Conservation (phyloP, 2,113 vertebrate genomes). For the Epinephelus lanceolatus region DNA sequence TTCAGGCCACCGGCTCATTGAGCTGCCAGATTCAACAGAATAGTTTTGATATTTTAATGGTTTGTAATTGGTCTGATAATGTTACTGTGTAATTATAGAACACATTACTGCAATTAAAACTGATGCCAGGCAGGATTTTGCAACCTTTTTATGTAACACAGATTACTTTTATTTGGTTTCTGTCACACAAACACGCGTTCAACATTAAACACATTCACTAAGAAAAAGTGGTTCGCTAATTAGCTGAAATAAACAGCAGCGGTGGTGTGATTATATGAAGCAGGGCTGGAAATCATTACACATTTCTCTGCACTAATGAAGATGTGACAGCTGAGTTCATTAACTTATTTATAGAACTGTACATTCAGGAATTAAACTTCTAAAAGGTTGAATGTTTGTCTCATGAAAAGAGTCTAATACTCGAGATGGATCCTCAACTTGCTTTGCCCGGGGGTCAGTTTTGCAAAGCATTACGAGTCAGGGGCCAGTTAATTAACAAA, state of each 20-base stretch:
- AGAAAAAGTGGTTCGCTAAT: background rate
- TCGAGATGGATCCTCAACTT: too few species aligned
- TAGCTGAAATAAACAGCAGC: background rate
- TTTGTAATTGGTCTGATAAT: conserved; percentile 23
- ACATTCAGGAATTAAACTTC: background rate
- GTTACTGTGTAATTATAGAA: conserved; percentile 6
- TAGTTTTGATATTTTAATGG: conserved; percentile 8
- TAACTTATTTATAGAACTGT: too few species aligned
- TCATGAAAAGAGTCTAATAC: background rate
- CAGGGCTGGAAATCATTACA: background rate
- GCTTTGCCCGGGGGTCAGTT: too few species aligned
- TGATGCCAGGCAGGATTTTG: conserved; percentile 6
- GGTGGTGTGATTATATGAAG: background rate
- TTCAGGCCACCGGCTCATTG: background rate
- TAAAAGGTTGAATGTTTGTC: background rate
- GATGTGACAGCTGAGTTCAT: too few species aligned
- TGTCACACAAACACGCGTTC: background rate
- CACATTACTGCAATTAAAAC: conserved; percentile 30
- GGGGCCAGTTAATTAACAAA: too few species aligned
- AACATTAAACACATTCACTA: background rate
- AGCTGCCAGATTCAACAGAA: background rate
- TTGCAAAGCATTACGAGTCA: too few species aligned
- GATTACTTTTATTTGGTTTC: conserved; percentile 16
- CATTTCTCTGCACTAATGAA: background rate
- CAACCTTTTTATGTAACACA: conserved; percentile 10